Evolutionary conservation across 2,888 invertebrate species (phyloP), one percentile per base, ranked within the genome.

Genomic region (Helicoverpa assulta): DNA sequence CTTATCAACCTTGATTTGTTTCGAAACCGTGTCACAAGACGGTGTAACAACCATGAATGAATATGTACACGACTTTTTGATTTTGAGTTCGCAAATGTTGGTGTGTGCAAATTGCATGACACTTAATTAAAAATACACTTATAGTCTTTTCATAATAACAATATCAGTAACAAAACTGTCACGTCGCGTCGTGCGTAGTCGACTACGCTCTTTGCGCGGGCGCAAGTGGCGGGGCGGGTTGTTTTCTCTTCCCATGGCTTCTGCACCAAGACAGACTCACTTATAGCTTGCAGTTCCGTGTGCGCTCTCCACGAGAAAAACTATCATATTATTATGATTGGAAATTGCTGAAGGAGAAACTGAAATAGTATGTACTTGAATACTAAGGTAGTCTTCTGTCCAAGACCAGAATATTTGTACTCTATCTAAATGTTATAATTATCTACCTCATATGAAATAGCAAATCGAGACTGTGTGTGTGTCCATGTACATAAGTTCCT

Each of bases 171-270:
- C 61, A 52, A 65, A 66, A 55, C 47, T 33, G 26, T 59, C 54
- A 66, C 26, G 26, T 26, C 2, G 26, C 26, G 26, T 80, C 63
- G 18, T 56, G 26, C 55, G 67, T 67, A 51, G 55, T 70, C 64
- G 71, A 51, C 52, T 66, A 73, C 58, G 70, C 66, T 73, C 56
- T 52, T 67, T 71, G 81, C 56, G 54, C 76, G 75, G 78, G 75
- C 66, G 74, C 65, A 65, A 43, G 74, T 26, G 26, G 4, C 26
- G 81, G 81, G 81, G 78, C 81, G 81, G 81, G 70, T 67, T 82
- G 89, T 88, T 93, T 92, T 93, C 92, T 90, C 88, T 92, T 91
- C 90, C 89, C 92, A 92, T 91, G 87, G 84, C 89, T 89, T 89
- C 86, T 86, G 89, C 79, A 81, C 77, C 79, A 81, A 40, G 40